Percentiles rank a stretch among this genome's conserved stretches.
phyloP scores from a whole-genome alignment of 1,140 invertebrate genomes.

The Batillaria attramentaria region DNA sequence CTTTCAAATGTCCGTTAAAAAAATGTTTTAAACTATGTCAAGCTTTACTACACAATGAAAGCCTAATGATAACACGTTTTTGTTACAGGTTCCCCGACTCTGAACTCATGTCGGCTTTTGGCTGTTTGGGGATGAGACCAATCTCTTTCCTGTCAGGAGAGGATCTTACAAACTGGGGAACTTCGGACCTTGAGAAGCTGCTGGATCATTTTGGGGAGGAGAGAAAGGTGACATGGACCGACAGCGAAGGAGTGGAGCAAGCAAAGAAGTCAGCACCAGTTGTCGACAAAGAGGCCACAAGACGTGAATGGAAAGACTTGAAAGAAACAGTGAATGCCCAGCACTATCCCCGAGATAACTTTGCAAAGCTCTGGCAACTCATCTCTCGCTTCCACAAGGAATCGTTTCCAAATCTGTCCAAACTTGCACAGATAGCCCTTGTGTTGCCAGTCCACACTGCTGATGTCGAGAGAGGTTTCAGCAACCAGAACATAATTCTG shows the following conservation, averaged over 20 bases:
- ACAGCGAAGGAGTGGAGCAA: background rate
- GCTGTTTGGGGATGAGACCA: background rate
- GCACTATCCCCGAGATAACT: conserved; percentile 31
- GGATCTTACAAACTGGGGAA: background rate
- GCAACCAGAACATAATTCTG: conserved; percentile 35
- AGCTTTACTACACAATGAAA: background rate
- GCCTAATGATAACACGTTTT: background rate
- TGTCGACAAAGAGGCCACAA: conserved; percentile 6
- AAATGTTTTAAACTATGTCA: background rate
- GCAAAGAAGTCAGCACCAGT: background rate
- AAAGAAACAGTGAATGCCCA: conserved; percentile 30
- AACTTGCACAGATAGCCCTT: conserved; percentile 32
- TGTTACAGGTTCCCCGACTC: background rate
- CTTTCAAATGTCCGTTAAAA: background rate
- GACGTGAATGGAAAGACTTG: conserved; percentile 23
- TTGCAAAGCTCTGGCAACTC: conserved; percentile 27
- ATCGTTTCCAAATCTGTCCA: conserved; percentile 36
- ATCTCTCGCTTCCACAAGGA: conserved; percentile 32
- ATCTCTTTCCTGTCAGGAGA: background rate
- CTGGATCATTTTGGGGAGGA: background rate
- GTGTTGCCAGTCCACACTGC: conserved; percentile 42
- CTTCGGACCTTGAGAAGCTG: background rate
- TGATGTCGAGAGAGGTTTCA: conserved; percentile 40
- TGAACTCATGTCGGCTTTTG: background rate
- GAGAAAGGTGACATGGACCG: background rate